Evolutionary conservation across 2,113 vertebrate genomes (phyloP).

Genomic region (Thamnophis sirtalis): DNA sequence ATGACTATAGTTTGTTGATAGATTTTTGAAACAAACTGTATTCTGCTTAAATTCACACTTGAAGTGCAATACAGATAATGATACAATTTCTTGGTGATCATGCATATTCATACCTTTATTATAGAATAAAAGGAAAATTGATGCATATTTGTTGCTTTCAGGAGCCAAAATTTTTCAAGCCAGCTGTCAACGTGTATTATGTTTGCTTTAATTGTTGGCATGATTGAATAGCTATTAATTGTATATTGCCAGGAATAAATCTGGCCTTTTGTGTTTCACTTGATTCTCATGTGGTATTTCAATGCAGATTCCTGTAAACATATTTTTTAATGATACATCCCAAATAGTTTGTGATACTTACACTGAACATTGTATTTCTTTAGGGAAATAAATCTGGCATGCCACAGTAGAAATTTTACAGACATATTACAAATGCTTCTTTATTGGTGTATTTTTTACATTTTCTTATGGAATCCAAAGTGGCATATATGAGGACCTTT

Average conservation of each 20-base stretch:
- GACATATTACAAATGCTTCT: neutral
- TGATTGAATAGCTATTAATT: conserved; percentile 1
- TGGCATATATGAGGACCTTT: neutral
- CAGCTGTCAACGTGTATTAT: conserved; percentile 48
- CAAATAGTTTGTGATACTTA: neutral
- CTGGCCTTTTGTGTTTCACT: conserved; percentile 42
- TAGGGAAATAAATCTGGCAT: neutral
- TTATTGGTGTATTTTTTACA: conserved; percentile 19
- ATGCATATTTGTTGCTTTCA: conserved; percentile 46
- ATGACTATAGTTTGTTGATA: conserved; percentile 50
- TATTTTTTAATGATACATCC: conserved; percentile 8
- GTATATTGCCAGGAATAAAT: neutral
- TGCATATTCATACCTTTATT: conserved; percentile 48
- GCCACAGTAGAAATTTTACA: neutral
- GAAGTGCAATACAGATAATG: conserved; percentile 61
- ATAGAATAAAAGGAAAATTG: conserved; percentile 45
- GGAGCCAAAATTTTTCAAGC: conserved; percentile 37
- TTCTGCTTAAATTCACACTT: conserved; percentile 47
- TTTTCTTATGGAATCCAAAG: neutral
- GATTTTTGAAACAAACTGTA: conserved; percentile 37
- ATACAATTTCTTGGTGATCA: conserved; percentile 51
- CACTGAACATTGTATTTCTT: neutral
- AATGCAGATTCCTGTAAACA: conserved; percentile 43
- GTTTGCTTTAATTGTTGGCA: neutral
- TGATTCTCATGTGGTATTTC: conserved; percentile 44